Conservation (phyloP, 2,888 invertebrate genomes). For the Epistrophella euchroma region DNA sequence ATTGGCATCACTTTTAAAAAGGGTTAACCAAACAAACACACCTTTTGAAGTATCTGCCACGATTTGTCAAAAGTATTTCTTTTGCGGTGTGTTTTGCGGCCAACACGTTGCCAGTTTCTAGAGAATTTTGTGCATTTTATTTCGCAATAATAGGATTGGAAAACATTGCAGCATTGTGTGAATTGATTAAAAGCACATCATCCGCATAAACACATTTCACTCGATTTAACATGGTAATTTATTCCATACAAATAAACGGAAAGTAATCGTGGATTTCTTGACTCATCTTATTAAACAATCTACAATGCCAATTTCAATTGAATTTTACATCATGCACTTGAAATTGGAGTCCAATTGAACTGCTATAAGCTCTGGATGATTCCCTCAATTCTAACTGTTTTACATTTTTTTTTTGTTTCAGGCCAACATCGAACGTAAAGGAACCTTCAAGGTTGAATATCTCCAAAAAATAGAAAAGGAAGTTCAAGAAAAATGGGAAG, state of each 20-base stretch:
- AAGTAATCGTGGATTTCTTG: neutral
- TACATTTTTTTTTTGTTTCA: slow-evolving; percentile 43
- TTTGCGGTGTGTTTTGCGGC: slow-evolving; percentile 65
- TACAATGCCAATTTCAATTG: slow-evolving; percentile 4
- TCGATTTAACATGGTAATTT: slow-evolving; percentile 58
- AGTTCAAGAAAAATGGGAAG: slow-evolving; percentile 94
- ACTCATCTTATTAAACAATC: slow-evolving; percentile 31
- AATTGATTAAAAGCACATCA: slow-evolving; percentile 30
- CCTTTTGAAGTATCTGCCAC: slow-evolving; percentile 16
- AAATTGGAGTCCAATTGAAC: neutral
- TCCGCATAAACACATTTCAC: neutral
- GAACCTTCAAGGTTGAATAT: slow-evolving; percentile 97
- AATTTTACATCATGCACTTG: neutral
- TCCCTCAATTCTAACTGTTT: neutral
- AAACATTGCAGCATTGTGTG: neutral
- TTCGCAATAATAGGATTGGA: slow-evolving; percentile 19
- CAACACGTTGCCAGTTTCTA: slow-evolving; percentile 78
- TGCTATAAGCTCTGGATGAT: neutral
- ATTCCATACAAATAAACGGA: neutral
- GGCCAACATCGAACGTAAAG: slow-evolving; percentile 89
- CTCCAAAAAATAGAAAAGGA: slow-evolving; percentile 94
- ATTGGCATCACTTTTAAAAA: neutral
- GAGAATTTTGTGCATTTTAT: slow-evolving; percentile 13
- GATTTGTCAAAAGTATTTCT: slow-evolving; percentile 50
- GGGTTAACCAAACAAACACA: neutral